Evolutionary conservation across 2,113 vertebrate species (phyloP).

Genomic region (Astur gentilis): DNA sequence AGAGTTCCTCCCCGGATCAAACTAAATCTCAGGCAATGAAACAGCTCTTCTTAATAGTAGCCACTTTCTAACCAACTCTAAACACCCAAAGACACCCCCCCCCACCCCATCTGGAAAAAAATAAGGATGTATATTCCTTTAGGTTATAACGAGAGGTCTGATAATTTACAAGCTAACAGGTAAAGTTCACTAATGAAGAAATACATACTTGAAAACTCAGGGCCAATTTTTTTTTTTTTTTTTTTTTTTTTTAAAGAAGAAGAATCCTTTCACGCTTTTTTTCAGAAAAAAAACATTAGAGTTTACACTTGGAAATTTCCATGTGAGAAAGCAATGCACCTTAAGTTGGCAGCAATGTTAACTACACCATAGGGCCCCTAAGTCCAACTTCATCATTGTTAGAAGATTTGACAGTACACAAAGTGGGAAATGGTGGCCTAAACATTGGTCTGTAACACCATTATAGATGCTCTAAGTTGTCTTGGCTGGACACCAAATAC

Average conservation of each 20-base stretch:
- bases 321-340: background rate
- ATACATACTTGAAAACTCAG: background rate
- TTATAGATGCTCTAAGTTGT: background rate
- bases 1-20: constrained; percentile 18
- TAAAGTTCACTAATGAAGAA: constrained; percentile 22
- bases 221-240: background rate
- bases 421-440: background rate
- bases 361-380: background rate
- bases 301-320: background rate
- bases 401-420: background rate
- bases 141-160: background rate
- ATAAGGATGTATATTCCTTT: background rate
- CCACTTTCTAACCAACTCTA: constrained; percentile 13
- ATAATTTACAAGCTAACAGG: background rate
- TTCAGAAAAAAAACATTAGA: background rate
- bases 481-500: background rate
- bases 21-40: constrained; percentile 22
- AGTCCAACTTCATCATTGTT: background rate
- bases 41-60: constrained; percentile 14
- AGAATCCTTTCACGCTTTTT: background rate
- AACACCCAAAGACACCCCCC: background rate
- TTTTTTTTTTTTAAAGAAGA: background rate
- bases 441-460: background rate
- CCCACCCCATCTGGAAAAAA: background rate
- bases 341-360: background rate